Evolutionary conservation across 2,797 vertebrate species (phyloP), one percentile per base, ranked within the genome.

Genomic region (Sebastes taczanowskii): DNA sequence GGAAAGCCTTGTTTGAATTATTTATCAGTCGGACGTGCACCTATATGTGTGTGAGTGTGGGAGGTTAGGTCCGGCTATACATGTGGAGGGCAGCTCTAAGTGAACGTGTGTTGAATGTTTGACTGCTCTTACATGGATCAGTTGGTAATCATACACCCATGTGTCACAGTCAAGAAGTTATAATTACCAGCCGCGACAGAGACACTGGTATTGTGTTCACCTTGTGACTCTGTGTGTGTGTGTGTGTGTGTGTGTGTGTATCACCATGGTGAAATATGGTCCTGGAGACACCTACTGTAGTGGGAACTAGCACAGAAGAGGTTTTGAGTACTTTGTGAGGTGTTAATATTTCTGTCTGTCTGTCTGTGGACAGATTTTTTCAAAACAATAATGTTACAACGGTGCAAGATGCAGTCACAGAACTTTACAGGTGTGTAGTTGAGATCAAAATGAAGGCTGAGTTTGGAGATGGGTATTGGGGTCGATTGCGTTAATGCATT

Each of bases 1-100:
- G 68, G 68, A 18, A 25, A 65, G 52, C 35, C 30, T 18, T 62
- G 20, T 49, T 46, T 85, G 14, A 81, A 81, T 81, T 53, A 69
- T 81, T 65, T 2, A 84, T 22, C 11, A 30, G 20, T 6, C 13
- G 1, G 22, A 13, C 8, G 9, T 27, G 32, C 20, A 46, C 27
- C 25, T 52, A 63, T 59, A 56, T 22, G 34, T 71, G 71, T 58
- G 22, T 65, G 67, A 22, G 42, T 38, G 38, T 14, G 29, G 2
- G 2, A 16, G 67, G 58, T 71, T 6, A 23, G 20, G 75, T 63
- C 63, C 23, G 42, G 49, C 30, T 55, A 42, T 46, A 64, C n/a
- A 16, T 22, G 16, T 32, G 11, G 29, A 55, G 11, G 11, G 34
- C 20, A 32, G 52, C 27, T 59, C 38, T 27, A 49, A 34, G 46